Evolutionary conservation across 1,140 invertebrate genomes (phyloP).

Genomic region (Drosophila santomea): DNA sequence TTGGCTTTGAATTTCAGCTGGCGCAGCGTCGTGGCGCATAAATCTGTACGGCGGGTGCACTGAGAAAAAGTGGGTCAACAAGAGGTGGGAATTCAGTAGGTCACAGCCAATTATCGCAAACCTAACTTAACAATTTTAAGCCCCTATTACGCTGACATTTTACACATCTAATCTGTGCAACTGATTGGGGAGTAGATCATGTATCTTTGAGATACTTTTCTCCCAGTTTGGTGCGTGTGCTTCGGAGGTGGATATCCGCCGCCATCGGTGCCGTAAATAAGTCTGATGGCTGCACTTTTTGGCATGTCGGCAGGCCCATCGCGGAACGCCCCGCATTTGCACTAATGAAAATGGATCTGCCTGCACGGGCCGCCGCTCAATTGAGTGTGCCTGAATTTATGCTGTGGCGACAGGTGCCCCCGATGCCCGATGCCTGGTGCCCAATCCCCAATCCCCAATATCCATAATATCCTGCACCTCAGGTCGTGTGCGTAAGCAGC

Average conservation of each 20-base stretch:
- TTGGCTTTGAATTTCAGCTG: slow-evolving; percentile 73
- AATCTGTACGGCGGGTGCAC: slow-evolving; percentile 41
- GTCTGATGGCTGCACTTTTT: slow-evolving; percentile 76
- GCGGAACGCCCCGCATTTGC: slow-evolving; percentile 61
- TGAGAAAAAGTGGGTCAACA: background rate
- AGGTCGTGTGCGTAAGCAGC: slow-evolving; percentile 35
- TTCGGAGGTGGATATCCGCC: slow-evolving; percentile 19
- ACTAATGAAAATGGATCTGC: slow-evolving; percentile 74
- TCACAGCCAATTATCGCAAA: background rate
- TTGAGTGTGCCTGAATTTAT: slow-evolving; percentile 63
- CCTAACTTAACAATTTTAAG: no score
- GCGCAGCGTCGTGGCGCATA: slow-evolving; percentile 54
- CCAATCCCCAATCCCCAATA: background rate
- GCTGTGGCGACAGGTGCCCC: slow-evolving; percentile 55
- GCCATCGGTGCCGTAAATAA: slow-evolving; percentile 68
- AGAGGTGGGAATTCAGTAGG: no score
- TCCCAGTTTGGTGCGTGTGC: slow-evolving; percentile 1
- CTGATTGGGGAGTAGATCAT: no score
- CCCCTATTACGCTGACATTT: no score
- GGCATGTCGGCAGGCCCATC: slow-evolving; percentile 60
- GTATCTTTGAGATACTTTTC: background rate
- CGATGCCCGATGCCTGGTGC: slow-evolving; percentile 33
- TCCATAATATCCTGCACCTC: slow-evolving; percentile 5
- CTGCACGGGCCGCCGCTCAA: slow-evolving; percentile 20
- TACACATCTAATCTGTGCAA: no score